These are phyloP conservation scores for Hoplostethus atlanticus DNA, from an alignment of 2,797 vertebrate species.

Conservation along the genomic window DNA sequence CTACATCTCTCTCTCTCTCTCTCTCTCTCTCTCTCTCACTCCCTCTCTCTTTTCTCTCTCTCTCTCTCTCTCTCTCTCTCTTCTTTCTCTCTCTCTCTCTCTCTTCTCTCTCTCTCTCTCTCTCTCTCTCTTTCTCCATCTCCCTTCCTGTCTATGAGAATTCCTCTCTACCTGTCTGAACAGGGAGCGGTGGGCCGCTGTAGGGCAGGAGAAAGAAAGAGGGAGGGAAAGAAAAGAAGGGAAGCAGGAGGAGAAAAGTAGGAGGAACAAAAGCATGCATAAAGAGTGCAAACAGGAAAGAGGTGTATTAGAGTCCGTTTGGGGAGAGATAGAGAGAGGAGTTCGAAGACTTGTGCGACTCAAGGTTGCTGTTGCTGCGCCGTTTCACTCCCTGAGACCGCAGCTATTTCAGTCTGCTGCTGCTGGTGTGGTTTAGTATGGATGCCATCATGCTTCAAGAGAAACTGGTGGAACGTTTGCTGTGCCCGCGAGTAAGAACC, in stretches of 20 bases:
- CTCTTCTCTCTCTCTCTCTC: constrained; percentile 41
- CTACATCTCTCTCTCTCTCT: constrained; percentile 65
- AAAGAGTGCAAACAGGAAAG: constrained; percentile 55
- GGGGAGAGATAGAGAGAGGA: constrained; percentile 4
- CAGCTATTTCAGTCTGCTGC: constrained; percentile 65
- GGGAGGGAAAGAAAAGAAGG: constrained; percentile 35
- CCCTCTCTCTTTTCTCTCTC: constrained; percentile 66
- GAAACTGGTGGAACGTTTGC: constrained; percentile 94
- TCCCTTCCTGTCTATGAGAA: constrained; percentile 62
- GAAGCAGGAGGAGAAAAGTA: constrained; percentile 37
- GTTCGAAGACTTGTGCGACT: constrained; percentile 10
- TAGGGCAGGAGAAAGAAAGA: constrained; percentile 57
- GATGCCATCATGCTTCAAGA: constrained; percentile 96
- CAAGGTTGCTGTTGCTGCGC: constrained; percentile 29
- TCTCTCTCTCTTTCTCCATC: constrained; percentile 47
- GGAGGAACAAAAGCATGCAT: constrained; percentile 54
- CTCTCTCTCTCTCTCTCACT: constrained; percentile 63
- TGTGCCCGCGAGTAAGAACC: constrained; percentile 92
- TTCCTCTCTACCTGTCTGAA: constrained; percentile 84
- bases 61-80: constrained; percentile 41
- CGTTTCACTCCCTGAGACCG: constrained; percentile 53
- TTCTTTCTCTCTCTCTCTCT: constrained; percentile 48
- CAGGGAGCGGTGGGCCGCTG: constrained; percentile 68
- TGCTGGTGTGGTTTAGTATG: constrained; percentile 83
- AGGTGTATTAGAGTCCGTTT: constrained; percentile 26